Percentiles rank a stretch among this genome's conserved stretches.
These are phyloP conservation scores for Leptura quadrifasciata DNA, from an alignment of 2,888 invertebrate genomes.

Conservation along the genomic window DNA sequence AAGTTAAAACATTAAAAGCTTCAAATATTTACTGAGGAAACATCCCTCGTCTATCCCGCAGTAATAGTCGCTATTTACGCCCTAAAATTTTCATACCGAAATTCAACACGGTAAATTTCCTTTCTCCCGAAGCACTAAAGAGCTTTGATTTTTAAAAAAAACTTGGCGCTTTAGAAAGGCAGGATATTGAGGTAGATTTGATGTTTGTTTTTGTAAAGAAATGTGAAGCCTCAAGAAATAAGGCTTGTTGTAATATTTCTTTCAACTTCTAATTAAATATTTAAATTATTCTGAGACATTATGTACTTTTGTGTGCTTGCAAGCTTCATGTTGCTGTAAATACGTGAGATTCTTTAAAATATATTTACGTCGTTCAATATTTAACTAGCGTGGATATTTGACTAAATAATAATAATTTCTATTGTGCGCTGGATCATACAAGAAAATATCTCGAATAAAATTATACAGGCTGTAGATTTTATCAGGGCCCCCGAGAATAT, in stretches of 20 bases:
- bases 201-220: constrained; percentile 8
- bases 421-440: no score
- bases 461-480: no score
- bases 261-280: neutral
- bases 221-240: neutral
- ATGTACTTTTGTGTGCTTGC: neutral
- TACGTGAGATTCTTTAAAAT: no score
- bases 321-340: no score
- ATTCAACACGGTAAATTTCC: neutral
- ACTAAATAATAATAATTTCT: no score
- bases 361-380: no score
- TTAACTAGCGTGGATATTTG: no score
- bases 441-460: no score
- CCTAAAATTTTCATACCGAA: neutral
- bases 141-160: neutral
- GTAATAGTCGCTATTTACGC: neutral
- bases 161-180: neutral
- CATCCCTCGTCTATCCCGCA: neutral
- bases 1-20: neutral
- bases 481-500: no score
- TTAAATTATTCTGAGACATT: neutral
- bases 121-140: neutral
- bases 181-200: neutral
- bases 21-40: neutral
- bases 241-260: neutral